Base-by-base conservation (phyloP, 2,888 invertebrate species). In the Halictus quadricinctus region DNA sequence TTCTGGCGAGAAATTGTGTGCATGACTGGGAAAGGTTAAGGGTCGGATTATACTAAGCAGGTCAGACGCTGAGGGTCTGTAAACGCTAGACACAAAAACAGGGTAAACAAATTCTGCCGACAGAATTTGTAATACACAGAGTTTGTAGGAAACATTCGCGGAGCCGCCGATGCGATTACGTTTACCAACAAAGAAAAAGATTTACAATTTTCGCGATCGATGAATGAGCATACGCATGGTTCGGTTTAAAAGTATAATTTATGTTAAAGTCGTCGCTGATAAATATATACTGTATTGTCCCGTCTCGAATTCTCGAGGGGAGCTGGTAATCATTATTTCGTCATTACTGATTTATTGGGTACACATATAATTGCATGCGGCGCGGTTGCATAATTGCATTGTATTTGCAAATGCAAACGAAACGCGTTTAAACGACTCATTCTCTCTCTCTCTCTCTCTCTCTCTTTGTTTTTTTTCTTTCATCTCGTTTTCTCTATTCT, bases 281-380 rank as follows among this genome's bases (percentile, higher is more conserved):
- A 66, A 72, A 72, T 54, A 75, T 72, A 72, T 64, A 64, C 29
- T 54, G 75, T 72, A 83, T 48, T 83, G 41, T 75, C 29, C 75
- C 21, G 58, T 50, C 72, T 78, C 58, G 64, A 74, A 84, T 84
- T 84, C 72, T 29, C 84, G 5, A 36, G 36, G 2, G 2, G 41
- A 43, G 75, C 79, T 83, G 64, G 75, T 79, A 84, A 84, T 72
- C 64, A 76, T 83, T 79, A 76, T 84, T 76, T 75, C 74, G 75
- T 83, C 78, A 72, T 79, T 83, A 76, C 76, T 46, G 84, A 83
- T 84, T 84, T 84, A 84, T 84, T 72, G 75, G 69, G 84, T 79
- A 66, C 78, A 83, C 66, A 72, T 83, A 72, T 76, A 83, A 83
- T 83, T 76, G 60, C 29, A 58, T 79, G 79, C 79, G 76, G 72